Base-by-base conservation (phyloP, 2,888 invertebrate genomes). In the Ditylenchus weischeri region DNA sequence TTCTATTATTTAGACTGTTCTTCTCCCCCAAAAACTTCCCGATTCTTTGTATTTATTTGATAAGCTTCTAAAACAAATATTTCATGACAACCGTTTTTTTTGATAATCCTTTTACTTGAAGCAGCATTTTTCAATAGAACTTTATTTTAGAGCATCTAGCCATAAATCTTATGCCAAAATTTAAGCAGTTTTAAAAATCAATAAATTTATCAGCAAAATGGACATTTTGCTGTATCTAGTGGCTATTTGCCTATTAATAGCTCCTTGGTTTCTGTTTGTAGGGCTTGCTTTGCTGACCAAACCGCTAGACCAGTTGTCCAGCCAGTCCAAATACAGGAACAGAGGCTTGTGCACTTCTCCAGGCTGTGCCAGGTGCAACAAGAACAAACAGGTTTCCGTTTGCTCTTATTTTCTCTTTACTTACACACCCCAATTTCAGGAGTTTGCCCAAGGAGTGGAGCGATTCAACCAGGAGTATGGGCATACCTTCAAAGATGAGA, bases 291-390 rank as follows among this genome's bases (percentile, higher is more conserved):
- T 59, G 29, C 35, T 59, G 19, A 59, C 59, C 1, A 21, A 21
- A n/a, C 35, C 21, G 1, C n/a, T 21, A 13, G 50, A 38, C 21
- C 21, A 21, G 57, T 29, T 57, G 4, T 21, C 19, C 19, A 23
- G n/a, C 21, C 54, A n/a, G n/a, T 36, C 23, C n/a, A 23, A 49
- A 21, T 57, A 35, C 35, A 58, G 62, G 23, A 64, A 62, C 15
- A 57, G 62, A 36, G 70, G 57, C 3, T 60, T 69, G 43, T 69
- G 69, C 66, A 66, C 60, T 18, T 69, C 66, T 18, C 57, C 57
- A 11, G 64, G 59, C 43, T 69, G 69, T 43, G 63, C 66, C 48
- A 62, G 69, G 18, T 69, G 69, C 23, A 57, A 35, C 36, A 57
- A 57, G 13, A 68, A 69, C 21, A 48, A 69, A 68, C 43, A 43